phyloP scores from a whole-genome alignment of 2,888 invertebrate genomes.

The Andrena minutula region DNA sequence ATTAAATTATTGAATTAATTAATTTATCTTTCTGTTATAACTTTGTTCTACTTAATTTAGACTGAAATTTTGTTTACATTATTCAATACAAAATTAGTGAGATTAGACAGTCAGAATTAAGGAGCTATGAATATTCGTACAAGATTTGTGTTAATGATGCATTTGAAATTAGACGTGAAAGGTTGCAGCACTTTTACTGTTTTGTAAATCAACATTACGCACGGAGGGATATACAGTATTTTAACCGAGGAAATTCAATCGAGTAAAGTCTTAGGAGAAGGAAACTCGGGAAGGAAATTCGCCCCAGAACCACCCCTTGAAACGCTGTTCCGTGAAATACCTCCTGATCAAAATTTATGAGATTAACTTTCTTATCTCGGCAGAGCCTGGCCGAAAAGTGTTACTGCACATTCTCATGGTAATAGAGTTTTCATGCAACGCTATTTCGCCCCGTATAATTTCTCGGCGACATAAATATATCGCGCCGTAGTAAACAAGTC shows the following conservation, averaged over 20 bases:
- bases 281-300: constrained; percentile 3
- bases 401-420: constrained; percentile 12
- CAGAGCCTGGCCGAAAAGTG: not conserved
- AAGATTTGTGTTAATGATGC: no score
- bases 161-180: not conserved
- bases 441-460: constrained; percentile 6
- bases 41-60: no score
- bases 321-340: not conserved
- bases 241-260: not conserved
- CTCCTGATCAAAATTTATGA: constrained; percentile 28
- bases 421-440: constrained; percentile 19
- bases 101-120: no score
- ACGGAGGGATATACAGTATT: not conserved
- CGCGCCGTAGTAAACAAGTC: not conserved
- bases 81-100: no score
- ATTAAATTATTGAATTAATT: no score
- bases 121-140: no score
- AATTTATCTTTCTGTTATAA: no score
- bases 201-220: not conserved
- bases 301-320: not conserved
- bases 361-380: constrained; percentile 29
- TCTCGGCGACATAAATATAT: constrained; percentile 8
- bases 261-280: not conserved
- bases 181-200: not conserved
- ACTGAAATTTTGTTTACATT: no score